A percentile compares a stretch with the other conserved stretches of the same genome.
Conservation (phyloP, 1,140 invertebrate species). For the Drosophila busckii region DNA sequence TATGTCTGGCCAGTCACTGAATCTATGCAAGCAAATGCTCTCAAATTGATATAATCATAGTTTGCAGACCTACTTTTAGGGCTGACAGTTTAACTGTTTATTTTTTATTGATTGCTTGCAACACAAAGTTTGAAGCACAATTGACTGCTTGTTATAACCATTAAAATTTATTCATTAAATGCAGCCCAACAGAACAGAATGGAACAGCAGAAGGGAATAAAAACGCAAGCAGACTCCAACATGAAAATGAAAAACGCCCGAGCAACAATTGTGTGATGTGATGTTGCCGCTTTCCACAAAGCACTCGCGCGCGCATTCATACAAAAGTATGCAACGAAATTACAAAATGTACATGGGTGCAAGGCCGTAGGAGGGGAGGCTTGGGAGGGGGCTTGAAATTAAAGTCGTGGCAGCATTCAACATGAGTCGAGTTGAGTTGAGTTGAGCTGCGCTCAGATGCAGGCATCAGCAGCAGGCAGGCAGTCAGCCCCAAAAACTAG, state of each 20-base stretch:
- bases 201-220: slow-evolving; percentile 25
- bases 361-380: slow-evolving; percentile 1
- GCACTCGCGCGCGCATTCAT: slow-evolving; percentile 13
- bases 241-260: slow-evolving; percentile 52
- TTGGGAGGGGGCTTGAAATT: not conserved
- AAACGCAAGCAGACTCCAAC: slow-evolving; percentile 41
- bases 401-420: slow-evolving; percentile 11
- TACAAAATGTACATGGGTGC: slow-evolving; percentile 64
- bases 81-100: not conserved
- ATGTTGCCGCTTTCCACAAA: slow-evolving; percentile 7
- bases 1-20: no score
- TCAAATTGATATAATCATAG: slow-evolving; percentile 44
- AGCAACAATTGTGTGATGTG: slow-evolving; percentile 26
- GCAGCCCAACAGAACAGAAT: slow-evolving; percentile 52
- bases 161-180: slow-evolving; percentile 77
- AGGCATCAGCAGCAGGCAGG: slow-evolving; percentile 14
- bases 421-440: slow-evolving; percentile 14
- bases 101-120: not conserved
- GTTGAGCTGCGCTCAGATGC: slow-evolving; percentile 7
- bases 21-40: slow-evolving; percentile 31
- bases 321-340: slow-evolving; percentile 72
- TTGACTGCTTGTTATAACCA: slow-evolving; percentile 39
- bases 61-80: slow-evolving; percentile 8
- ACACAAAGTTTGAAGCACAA: not conserved
- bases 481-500: slow-evolving; percentile 62